Percentiles rank a stretch among this genome's conserved stretches.
Conservation (phyloP, 2,888 invertebrate genomes). For the Marasmarcha lunaedactyla region DNA sequence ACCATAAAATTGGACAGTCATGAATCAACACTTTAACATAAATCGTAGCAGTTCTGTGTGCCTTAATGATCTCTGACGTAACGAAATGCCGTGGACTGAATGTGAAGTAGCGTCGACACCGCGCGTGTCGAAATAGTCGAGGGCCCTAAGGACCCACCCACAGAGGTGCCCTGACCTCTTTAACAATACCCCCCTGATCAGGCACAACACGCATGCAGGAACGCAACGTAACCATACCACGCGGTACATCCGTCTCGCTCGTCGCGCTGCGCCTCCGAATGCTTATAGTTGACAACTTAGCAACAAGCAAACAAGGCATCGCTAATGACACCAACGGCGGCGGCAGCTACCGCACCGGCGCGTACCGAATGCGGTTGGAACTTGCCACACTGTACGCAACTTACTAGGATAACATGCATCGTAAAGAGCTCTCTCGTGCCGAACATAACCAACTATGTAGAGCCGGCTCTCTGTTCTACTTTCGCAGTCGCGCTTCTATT, state of each 20-base stretch:
- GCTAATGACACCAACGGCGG: conserved; percentile 15
- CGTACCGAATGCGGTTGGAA: conserved; percentile 32
- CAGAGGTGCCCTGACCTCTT: conserved; percentile 4
- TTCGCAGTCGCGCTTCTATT: neutral
- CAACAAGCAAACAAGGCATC: conserved; percentile 7
- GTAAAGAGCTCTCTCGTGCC: conserved; percentile 20
- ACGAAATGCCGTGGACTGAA: neutral
- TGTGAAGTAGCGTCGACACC: neutral
- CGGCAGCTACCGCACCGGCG: conserved; percentile 19
- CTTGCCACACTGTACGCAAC: conserved; percentile 53
- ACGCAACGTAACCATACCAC: neutral
- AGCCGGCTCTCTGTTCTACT: neutral
- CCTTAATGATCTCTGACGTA: neutral
- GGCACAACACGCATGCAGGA: neutral
- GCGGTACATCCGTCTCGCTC: neutral
- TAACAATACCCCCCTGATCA: neutral
- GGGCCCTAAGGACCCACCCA: conserved; percentile 10
- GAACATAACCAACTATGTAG: neutral
- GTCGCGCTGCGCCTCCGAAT: conserved; percentile 13
- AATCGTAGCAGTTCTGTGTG: no score
- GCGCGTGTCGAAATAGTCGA: neutral
- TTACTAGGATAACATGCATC: conserved; percentile 45
- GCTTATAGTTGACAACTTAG: conserved; percentile 12
- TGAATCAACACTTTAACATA: no score
- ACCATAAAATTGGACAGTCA: no score